These are phyloP conservation scores for Drosophila paramelanica DNA, from an alignment of 2,888 invertebrate genomes.

Conservation along the genomic window DNA sequence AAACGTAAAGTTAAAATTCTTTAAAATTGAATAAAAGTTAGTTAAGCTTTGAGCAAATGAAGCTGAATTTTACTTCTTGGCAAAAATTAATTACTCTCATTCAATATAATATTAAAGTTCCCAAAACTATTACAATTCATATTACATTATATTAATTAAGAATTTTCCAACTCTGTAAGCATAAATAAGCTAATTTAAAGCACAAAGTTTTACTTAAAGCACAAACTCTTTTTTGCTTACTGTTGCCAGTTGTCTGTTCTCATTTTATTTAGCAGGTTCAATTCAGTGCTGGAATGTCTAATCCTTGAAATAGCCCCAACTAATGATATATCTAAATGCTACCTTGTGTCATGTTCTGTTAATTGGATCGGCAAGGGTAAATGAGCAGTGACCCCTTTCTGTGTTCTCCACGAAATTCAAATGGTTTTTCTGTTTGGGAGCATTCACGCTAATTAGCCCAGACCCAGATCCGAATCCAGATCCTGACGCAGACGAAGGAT, in stretches of 20 bases:
- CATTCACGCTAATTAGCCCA: conserved; percentile 75
- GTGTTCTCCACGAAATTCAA: conserved; percentile 33
- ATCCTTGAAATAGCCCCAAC: neutral
- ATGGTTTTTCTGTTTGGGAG: conserved; percentile 48
- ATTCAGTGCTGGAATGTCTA: neutral
- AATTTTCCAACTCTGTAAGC: no score
- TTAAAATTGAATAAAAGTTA: no score
- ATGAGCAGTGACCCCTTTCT: conserved; percentile 38
- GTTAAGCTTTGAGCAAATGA: no score
- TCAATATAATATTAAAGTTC: no score
- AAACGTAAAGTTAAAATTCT: no score
- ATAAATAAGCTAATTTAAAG: neutral
- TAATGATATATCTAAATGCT: conserved; percentile 39
- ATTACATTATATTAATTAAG: no score
- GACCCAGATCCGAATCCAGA: conserved; percentile 62
- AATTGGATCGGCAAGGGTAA: conserved; percentile 56
- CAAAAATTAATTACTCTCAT: no score
- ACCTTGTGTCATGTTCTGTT: conserved; percentile 31
- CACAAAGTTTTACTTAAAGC: neutral
- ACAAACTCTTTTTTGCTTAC: neutral
- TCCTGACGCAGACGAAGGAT: conserved; percentile 44
- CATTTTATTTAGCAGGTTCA: neutral
- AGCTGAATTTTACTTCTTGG: no score
- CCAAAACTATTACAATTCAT: no score
- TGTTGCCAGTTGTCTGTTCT: neutral